These are phyloP conservation scores for Tetraneura akinire DNA, from an alignment of 1,140 invertebrate species.

Conservation along the genomic window DNA sequence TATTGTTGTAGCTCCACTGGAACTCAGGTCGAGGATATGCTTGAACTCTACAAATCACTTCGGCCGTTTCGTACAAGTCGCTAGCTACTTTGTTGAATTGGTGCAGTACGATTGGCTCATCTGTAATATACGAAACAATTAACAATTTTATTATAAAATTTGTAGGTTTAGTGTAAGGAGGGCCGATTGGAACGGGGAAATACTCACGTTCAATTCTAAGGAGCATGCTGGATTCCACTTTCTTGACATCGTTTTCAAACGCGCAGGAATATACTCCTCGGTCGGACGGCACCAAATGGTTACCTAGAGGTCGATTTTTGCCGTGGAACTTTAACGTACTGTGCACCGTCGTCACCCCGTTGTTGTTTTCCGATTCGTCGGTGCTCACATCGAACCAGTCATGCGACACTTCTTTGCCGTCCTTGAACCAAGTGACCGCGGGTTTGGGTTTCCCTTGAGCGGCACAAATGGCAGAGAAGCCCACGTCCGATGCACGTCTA, in stretches of 20 bases:
- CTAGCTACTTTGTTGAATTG: conserved; percentile 87
- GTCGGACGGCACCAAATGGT: conserved; percentile 78
- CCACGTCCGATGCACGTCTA: conserved; percentile 75
- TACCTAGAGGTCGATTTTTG: conserved; percentile 70
- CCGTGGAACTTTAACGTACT: conserved; percentile 80
- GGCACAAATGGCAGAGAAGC: conserved; percentile 78
- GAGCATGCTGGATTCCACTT: conserved; percentile 82
- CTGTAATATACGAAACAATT: conserved; percentile 59
- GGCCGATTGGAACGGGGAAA: too few species aligned
- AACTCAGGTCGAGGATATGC: conserved; percentile 90
- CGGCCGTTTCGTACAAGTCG: conserved; percentile 78
- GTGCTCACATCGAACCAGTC: conserved; percentile 81
- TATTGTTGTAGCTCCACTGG: conserved; percentile 82
- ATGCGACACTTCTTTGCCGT: conserved; percentile 73
- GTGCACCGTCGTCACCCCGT: conserved; percentile 78
- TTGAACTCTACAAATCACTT: conserved; percentile 84
- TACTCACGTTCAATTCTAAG: conserved; percentile 84
- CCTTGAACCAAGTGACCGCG: conserved; percentile 81
- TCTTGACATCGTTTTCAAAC: conserved; percentile 87
- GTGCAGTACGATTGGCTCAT: conserved; percentile 81
- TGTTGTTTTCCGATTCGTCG: conserved; percentile 71
- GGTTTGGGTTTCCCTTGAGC: conserved; percentile 86
- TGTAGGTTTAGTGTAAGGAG: too few species aligned
- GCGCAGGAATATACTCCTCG: conserved; percentile 84
- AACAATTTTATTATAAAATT: neutral